phyloP scores from a whole-genome alignment of 1,140 invertebrate genomes.

The Xylocopa sonorina region DNA sequence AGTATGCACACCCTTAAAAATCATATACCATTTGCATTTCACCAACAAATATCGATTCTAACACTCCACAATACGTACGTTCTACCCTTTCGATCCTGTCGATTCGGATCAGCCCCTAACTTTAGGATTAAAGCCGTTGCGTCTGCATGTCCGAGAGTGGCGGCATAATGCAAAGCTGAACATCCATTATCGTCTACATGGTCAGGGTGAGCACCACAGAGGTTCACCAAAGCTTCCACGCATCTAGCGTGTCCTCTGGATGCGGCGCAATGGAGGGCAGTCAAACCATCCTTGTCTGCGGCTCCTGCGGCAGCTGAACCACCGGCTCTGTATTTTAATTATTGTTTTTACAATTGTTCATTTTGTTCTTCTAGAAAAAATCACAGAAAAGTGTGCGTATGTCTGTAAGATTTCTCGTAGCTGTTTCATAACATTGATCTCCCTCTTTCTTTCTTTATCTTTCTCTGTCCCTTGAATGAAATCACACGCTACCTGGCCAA shows the following conservation, averaged over 20 bases:
- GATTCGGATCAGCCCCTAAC: constrained; percentile 94
- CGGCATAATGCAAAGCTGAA: constrained; percentile 97
- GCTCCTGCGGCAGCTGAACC: constrained; percentile 78
- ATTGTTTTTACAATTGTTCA: constrained; percentile 10
- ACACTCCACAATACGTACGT: constrained; percentile 84
- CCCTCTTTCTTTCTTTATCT: no score
- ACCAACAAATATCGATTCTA: not conserved
- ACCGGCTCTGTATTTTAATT: constrained; percentile 72
- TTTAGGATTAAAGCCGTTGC: constrained; percentile 94
- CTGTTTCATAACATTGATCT: no score
- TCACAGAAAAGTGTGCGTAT: not conserved
- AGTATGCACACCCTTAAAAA: not conserved
- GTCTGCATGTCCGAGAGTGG: constrained; percentile 97
- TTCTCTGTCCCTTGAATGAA: no score
- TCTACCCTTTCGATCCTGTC: constrained; percentile 95
- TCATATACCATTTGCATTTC: no score
- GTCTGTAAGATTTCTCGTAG: no score
- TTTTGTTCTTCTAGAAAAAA: no score
- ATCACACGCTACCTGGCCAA: constrained; percentile 87
- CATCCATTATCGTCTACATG: constrained; percentile 94
- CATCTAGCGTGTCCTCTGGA: constrained; percentile 97
- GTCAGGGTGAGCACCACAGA: constrained; percentile 94
- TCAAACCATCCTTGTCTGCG: constrained; percentile 88
- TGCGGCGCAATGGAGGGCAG: constrained; percentile 97
- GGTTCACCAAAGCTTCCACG: constrained; percentile 93